phyloP scores from a whole-genome alignment of 1,140 invertebrate species.

The Dufourea novaeangliae region DNA sequence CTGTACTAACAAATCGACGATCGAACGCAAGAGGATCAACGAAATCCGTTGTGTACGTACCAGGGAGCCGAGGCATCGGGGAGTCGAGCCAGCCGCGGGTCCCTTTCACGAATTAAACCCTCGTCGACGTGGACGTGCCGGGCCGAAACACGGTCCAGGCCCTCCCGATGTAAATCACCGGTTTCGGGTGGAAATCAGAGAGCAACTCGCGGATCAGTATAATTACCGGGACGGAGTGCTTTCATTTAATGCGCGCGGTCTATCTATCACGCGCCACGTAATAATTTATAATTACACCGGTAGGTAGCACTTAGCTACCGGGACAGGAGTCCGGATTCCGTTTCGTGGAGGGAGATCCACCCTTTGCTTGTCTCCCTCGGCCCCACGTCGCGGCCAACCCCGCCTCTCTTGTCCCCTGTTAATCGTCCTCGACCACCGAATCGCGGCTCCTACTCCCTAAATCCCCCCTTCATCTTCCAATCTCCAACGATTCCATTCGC shows the following conservation, averaged over 20 bases:
- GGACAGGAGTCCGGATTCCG: constrained; percentile 64
- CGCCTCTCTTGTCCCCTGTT: neutral
- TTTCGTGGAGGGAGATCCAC: constrained; percentile 30
- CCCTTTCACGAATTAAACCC: constrained; percentile 56
- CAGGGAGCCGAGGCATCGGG: neutral
- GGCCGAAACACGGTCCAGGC: neutral
- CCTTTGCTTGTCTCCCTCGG: no score
- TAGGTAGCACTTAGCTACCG: constrained; percentile 71
- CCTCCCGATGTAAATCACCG: constrained; percentile 59
- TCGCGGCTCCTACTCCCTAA: neutral
- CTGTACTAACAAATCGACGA: constrained; percentile 5
- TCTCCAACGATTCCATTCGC: no score
- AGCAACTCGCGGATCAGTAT: constrained; percentile 65
- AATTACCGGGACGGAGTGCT: constrained; percentile 70
- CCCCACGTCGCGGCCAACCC: no score
- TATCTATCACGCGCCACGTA: constrained; percentile 72
- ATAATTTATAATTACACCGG: constrained; percentile 76
- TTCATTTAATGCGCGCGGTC: constrained; percentile 70
- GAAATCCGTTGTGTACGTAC: no score
- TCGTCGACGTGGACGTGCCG: constrained; percentile 54
- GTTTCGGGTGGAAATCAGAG: constrained; percentile 63
- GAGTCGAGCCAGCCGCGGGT: neutral
- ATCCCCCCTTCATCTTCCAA: neutral
- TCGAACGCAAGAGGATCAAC: neutral
- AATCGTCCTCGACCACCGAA: neutral